Conservation (phyloP, 2,888 invertebrate genomes). For the Ichneumoninae sp. region DNA sequence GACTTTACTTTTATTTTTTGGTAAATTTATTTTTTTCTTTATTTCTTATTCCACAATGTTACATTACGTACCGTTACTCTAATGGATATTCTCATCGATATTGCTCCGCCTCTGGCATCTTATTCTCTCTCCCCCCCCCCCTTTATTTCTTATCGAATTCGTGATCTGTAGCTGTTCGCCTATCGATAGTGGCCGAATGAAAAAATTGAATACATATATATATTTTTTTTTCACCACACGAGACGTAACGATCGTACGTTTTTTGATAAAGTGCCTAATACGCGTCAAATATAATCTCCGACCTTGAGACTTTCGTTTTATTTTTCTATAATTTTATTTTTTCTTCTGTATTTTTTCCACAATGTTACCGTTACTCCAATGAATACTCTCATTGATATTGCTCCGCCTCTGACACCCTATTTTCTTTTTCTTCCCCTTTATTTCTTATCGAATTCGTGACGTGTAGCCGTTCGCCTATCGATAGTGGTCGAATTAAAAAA, state of each 20-base stretch:
- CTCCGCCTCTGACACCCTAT: conserved; percentile 56
- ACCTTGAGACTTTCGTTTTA: conserved; percentile 61
- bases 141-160: conserved; percentile 60
- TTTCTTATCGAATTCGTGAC: conserved; percentile 56
- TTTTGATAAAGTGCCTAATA: no score
- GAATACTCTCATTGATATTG: conserved; percentile 72
- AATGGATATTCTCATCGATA: conserved; percentile 71
- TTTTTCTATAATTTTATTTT: conserved; percentile 11
- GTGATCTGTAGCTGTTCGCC: neutral
- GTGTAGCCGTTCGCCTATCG: neutral
- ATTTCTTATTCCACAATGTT: conserved; percentile 60
- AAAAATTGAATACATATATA: neutral
- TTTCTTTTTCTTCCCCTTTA: conserved; percentile 64
- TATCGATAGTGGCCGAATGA: neutral
- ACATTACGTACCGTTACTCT: conserved; percentile 68
- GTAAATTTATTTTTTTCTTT: no score
- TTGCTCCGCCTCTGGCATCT: conserved; percentile 49
- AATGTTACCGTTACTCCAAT: conserved; percentile 73
- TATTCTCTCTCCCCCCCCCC: conserved; percentile 39
- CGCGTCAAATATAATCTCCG: neutral
- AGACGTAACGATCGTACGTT: neutral
- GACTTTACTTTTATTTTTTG: no score
- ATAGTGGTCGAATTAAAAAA: neutral
- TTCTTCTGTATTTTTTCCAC: conserved; percentile 31
- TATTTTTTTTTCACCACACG: neutral